phyloP scores from a whole-genome alignment of 2,797 vertebrate species.

The Perodicticus potto region DNA sequence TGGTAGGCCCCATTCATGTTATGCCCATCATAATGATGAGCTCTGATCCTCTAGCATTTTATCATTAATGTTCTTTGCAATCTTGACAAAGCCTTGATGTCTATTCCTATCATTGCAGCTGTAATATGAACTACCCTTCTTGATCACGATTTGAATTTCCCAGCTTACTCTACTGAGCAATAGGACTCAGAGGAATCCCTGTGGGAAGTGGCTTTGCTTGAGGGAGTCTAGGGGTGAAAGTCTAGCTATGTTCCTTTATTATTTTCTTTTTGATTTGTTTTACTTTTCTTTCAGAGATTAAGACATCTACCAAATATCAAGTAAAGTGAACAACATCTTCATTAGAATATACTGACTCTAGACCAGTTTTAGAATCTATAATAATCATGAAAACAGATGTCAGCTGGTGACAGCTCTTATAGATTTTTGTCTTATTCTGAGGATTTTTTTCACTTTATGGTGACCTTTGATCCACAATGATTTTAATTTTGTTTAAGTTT shows the following conservation, averaged over 20 bases:
- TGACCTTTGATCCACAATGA: neutral
- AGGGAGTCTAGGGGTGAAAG: neutral
- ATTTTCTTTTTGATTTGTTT: neutral
- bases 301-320: neutral
- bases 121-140: neutral
- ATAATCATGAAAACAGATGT: neutral
- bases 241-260: neutral
- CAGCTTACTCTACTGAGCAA: neutral
- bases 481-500: neutral
- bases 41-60: neutral
- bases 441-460: neutral
- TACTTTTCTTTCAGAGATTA: neutral
- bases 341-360: neutral
- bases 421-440: neutral
- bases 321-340: neutral
- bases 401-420: neutral
- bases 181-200: neutral
- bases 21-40: neutral
- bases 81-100: neutral
- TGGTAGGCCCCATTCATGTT: neutral
- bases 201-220: conserved; percentile 10
- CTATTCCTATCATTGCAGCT: neutral
- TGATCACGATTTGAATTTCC: neutral
- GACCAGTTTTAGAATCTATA: neutral
- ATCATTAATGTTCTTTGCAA: neutral